Percentiles rank a stretch among this genome's conserved stretches.
Conservation (phyloP, 2,888 invertebrate genomes). For the Phoenoteleia sp. region DNA sequence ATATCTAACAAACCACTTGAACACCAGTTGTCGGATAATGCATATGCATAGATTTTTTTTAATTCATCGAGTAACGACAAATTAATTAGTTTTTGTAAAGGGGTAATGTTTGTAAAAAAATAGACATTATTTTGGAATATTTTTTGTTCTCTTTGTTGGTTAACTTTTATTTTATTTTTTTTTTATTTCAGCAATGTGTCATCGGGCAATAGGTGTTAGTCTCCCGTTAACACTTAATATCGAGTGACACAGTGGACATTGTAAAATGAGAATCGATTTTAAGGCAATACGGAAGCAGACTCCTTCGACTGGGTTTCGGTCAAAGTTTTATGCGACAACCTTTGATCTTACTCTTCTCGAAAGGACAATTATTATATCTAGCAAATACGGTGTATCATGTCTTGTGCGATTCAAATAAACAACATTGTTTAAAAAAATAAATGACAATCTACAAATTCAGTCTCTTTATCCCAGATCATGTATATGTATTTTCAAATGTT, state of each 20-base stretch:
- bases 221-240: slow-evolving; percentile 71
- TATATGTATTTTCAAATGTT: neutral
- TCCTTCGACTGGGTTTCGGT: slow-evolving; percentile 78
- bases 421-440: slow-evolving; percentile 86
- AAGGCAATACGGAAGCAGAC: slow-evolving; percentile 84
- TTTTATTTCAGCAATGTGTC: slow-evolving; percentile 29
- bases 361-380: slow-evolving; percentile 84
- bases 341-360: slow-evolving; percentile 78
- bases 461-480: neutral
- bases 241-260: slow-evolving; percentile 75
- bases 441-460: neutral
- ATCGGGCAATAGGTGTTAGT: slow-evolving; percentile 58
- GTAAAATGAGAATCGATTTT: slow-evolving; percentile 84
- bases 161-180: too few species aligned
- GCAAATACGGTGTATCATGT: slow-evolving; percentile 86
- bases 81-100: too few species aligned
- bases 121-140: too few species aligned
- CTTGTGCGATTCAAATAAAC: slow-evolving; percentile 87
- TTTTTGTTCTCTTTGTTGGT: too few species aligned
- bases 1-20: slow-evolving; percentile 76
- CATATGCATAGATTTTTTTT: too few species aligned
- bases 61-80: too few species aligned
- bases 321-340: slow-evolving; percentile 76
- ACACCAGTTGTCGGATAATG: slow-evolving; percentile 63
- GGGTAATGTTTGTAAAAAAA: too few species aligned